Evolutionary conservation across 2,797 vertebrate species (phyloP), one percentile per base, ranked within the genome.

Genomic region (Triplophysa bombifrons): DNA sequence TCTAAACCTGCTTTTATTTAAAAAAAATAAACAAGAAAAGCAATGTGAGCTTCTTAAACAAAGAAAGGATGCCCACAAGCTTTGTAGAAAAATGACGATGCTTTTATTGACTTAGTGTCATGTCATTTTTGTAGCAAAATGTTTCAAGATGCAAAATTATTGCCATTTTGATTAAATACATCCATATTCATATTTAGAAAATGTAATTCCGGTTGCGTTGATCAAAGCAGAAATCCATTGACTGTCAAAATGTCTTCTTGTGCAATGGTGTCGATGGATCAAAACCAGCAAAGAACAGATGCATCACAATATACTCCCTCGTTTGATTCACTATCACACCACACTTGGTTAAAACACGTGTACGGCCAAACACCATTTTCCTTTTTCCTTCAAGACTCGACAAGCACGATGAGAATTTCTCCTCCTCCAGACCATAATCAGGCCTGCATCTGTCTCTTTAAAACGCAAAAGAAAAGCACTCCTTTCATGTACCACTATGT

Each of bases 401-500:
- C 78, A 73, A 58, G 78, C 30, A 67, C 9, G 25, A 67, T 22
- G 34, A 60, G 51, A 67, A 80, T 80, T 67, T 67, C 34, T 19
- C 34, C 60, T 51, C 76, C 38, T 48, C 10, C 0, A 10, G 72
- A 22, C 68, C 61, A 79, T 55, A 66, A 79, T 79, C 69, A 66
- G 50, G 19, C 34, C 70, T 8, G 14, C 63, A 80, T 80, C 51
- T 73, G 41, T 67, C 51, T 73, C 51, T 80, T 56, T 20, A 58
- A 58, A 72, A 41, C 16, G 13, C 5, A 3, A 51, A 64, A 72
- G 48, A 65, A 56, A 79, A 80, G 73, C 16, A 73, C 38, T 60
- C 61, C 11, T 34, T 79, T 70, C 34, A 63, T 70, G 50, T 56
- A 80, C 51, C 78, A 80, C 65, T 74, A 71, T 71, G 76, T 78